Conservation (phyloP, 2,113 vertebrate species). For the Pelodiscus sinensis region DNA sequence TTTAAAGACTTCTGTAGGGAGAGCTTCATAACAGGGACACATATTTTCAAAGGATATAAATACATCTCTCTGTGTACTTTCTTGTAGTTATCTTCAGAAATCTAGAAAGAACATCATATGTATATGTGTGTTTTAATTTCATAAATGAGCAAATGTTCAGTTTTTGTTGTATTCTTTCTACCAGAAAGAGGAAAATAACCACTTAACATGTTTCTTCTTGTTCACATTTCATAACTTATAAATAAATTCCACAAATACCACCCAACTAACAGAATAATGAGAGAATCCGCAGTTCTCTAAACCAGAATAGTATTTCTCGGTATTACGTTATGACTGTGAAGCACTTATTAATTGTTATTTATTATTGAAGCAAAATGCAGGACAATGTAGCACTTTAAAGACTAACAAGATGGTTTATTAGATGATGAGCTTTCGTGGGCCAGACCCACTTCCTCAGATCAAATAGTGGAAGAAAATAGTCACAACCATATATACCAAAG, state of each 20-base stretch:
- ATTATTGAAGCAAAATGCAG: too few species aligned
- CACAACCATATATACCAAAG: too few species aligned
- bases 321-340: not conserved
- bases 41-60: slow-evolving; percentile 51
- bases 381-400: too few species aligned
- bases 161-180: slow-evolving; percentile 51
- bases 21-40: slow-evolving; percentile 37
- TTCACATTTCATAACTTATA: slow-evolving; percentile 64
- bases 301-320: slow-evolving; percentile 34
- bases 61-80: slow-evolving; percentile 27
- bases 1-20: slow-evolving; percentile 59
- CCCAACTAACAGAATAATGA: slow-evolving; percentile 51
- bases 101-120: slow-evolving; percentile 27
- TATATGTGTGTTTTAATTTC: slow-evolving; percentile 38
- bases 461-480: too few species aligned
- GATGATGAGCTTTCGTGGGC: too few species aligned
- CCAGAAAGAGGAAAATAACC: slow-evolving; percentile 29
- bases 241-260: slow-evolving; percentile 73
- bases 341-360: not conserved
- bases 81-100: slow-evolving; percentile 28
- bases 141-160: slow-evolving; percentile 24
- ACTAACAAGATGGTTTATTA: too few species aligned
- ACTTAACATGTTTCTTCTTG: slow-evolving; percentile 1
- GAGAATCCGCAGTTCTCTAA: slow-evolving; percentile 53
- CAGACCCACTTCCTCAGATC: too few species aligned